These are phyloP conservation scores for Lamprologus speciosus DNA, from an alignment of 2,113 vertebrate species.

Conservation along the genomic window DNA sequence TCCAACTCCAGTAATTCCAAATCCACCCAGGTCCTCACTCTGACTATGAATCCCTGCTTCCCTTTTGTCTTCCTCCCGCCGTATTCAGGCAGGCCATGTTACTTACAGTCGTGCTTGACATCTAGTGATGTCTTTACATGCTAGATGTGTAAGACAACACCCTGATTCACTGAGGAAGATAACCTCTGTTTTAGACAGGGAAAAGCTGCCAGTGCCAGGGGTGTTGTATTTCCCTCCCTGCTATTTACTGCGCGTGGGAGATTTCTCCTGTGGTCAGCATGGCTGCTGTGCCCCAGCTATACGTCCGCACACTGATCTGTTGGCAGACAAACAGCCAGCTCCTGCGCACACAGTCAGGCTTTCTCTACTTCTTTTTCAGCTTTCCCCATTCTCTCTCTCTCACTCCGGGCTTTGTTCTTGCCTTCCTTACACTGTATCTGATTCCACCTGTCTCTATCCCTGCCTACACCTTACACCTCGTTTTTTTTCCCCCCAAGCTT, in stretches of 20 bases:
- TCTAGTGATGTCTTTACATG: constrained; percentile 68
- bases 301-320: constrained; percentile 18
- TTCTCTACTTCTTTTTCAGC: constrained; percentile 17
- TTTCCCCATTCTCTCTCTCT: not conserved
- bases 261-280: constrained; percentile 60
- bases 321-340: constrained; percentile 20
- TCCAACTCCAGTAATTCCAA: constrained; percentile 39
- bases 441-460: constrained; percentile 33
- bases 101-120: constrained; percentile 63
- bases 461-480: constrained; percentile 5
- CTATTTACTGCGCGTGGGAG: constrained; percentile 57
- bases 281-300: constrained; percentile 31
- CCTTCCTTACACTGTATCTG: constrained; percentile 30
- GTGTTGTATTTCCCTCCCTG: constrained; percentile 66
- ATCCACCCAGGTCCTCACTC: constrained; percentile 23
- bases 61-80: constrained; percentile 21
- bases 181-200: constrained; percentile 54
- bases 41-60: not conserved
- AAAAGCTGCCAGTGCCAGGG: constrained; percentile 49
- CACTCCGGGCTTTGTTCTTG: constrained; percentile 25
- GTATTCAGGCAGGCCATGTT: constrained; percentile 57
- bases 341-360: not conserved
- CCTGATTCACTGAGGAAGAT: constrained; percentile 61
- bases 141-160: constrained; percentile 58
- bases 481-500: not conserved